Percentiles rank a stretch among this genome's conserved stretches.
Conservation (phyloP, 2,797 vertebrate genomes). For the Anguilla anguilla region DNA sequence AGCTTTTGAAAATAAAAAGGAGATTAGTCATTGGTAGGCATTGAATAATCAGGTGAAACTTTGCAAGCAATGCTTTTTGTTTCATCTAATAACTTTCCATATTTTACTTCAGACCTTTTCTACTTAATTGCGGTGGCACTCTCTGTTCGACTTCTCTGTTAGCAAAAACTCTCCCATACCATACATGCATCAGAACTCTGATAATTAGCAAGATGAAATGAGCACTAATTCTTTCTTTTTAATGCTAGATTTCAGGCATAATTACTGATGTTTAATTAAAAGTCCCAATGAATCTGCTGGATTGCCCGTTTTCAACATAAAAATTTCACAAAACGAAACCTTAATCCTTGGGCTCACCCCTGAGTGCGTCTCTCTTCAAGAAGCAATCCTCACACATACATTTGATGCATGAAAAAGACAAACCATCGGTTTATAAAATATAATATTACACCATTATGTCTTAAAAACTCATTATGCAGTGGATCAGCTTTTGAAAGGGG, state of each 20-base stretch:
- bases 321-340: slow-evolving; percentile 69
- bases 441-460: slow-evolving; percentile 74
- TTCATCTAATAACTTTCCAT: slow-evolving; percentile 48
- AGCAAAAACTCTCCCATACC: slow-evolving; percentile 23
- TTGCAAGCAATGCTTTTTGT: slow-evolving; percentile 35
- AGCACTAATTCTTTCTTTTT: slow-evolving; percentile 74
- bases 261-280: slow-evolving; percentile 80
- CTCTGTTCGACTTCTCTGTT: slow-evolving; percentile 49
- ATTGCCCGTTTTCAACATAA: slow-evolving; percentile 69
- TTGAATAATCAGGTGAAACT: slow-evolving; percentile 40
- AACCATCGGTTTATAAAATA: slow-evolving; percentile 60
- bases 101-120: slow-evolving; percentile 63
- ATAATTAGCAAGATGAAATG: slow-evolving; percentile 57
- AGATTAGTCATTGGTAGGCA: neutral
- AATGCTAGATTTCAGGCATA: slow-evolving; percentile 67
- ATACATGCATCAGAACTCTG: slow-evolving; percentile 49
- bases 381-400: slow-evolving; percentile 46
- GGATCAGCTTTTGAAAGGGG: slow-evolving; percentile 65
- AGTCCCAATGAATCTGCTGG: slow-evolving; percentile 75
- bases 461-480: slow-evolving; percentile 74
- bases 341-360: slow-evolving; percentile 66
- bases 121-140: slow-evolving; percentile 64
- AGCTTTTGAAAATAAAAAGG: neutral
- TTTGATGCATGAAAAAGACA: slow-evolving; percentile 63
- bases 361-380: neutral